Base-by-base conservation (phyloP, 2,113 vertebrate species). In the Neofelis nebulosa region DNA sequence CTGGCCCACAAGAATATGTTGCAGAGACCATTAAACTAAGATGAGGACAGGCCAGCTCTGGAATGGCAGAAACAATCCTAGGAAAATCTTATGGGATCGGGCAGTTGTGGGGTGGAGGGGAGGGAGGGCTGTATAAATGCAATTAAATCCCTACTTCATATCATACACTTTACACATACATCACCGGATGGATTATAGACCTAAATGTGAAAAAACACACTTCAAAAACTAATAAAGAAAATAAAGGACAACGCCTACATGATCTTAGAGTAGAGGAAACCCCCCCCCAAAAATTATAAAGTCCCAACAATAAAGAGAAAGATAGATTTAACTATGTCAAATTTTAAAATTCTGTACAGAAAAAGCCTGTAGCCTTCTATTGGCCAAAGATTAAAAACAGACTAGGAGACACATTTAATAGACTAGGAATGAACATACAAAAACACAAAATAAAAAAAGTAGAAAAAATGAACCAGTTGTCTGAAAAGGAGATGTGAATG, bases 401-500 rank as follows among this genome's bases (percentile, higher is more conserved):
- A 55, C 5, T 4, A 5, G 55, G 41, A 96, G 55, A 45, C 21
- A 73, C 4, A n/a, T 76, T 79, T 38, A 96, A 38, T 89, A 89
- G 33, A 27, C 7, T 27, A 73, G 50, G 27, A 92, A 87, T 87
- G 74, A n/a, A 63, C 69, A 33, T 63, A 82, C 5, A 87, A 89
- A 97, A 96, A 92, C 52, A 80, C 29, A 52, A 27, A 82, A 45
- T 25, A 36, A 97, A 63, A 83, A 71, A 96, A 89, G 65, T 41
- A 36, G 38, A 78, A 68, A 89, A 38, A 74, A 45, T 41, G 21
- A 89, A 65, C 69, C 29, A 63, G 33, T 76, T 41, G 45, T 14
- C 57, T 74, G 50, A 78, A 57, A 38, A 93, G 61, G 29, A 95
- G 86, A 78, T 57, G 27, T 52, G 33, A 91, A 76, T 45, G 29